phyloP scores from a whole-genome alignment of 2,797 vertebrate species.

The Anabacerthia variegaticeps region DNA sequence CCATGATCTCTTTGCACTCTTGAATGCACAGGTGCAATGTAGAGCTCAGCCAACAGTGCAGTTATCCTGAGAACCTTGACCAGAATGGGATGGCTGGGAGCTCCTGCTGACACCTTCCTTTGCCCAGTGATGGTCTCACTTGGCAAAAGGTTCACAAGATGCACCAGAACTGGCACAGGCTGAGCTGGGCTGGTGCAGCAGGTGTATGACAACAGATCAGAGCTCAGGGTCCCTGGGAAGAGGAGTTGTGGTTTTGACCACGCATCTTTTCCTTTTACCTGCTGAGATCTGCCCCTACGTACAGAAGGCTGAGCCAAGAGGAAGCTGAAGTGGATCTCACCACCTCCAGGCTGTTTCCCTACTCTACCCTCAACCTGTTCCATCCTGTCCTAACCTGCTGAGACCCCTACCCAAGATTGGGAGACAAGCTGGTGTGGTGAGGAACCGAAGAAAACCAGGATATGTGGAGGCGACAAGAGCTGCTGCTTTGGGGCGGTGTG shows the following conservation, averaged over 20 bases:
- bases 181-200: not conserved
- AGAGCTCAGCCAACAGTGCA: not conserved
- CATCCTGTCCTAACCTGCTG: not conserved
- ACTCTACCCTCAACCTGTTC: not conserved
- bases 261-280: not conserved
- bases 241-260: not conserved
- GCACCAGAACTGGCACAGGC: not conserved
- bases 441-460: not conserved
- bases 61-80: conserved; percentile 20
- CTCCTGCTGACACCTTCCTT: not conserved
- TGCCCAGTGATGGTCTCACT: not conserved
- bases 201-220: not conserved
- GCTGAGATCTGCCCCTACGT: not conserved
- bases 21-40: not conserved
- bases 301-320: not conserved
- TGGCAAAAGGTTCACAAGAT: not conserved
- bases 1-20: not conserved
- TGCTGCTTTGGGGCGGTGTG: not conserved
- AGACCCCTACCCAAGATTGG: not conserved
- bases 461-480: not conserved
- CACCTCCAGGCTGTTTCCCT: not conserved
- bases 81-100: not conserved
- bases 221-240: not conserved
- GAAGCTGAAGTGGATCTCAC: not conserved
- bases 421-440: not conserved